A percentile compares a stretch with the other conserved stretches of the same genome.
These are phyloP conservation scores for Paramormyrops hopkinsi DNA, from an alignment of 2,797 vertebrate genomes.

Conservation along the genomic window DNA sequence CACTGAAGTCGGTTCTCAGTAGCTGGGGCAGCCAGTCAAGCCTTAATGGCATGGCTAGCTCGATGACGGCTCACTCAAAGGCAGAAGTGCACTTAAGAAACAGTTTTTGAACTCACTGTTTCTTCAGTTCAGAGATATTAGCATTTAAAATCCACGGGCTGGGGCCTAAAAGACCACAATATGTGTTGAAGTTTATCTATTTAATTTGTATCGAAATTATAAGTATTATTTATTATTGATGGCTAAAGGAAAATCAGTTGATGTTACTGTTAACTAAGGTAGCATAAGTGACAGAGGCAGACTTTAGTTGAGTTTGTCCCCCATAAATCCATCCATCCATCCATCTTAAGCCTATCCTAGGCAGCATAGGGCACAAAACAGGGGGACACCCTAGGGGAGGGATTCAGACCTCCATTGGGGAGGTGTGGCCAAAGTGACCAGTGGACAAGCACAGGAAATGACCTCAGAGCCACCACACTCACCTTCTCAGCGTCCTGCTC, in stretches of 20 bases:
- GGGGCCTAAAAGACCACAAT: neutral
- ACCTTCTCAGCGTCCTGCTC: constrained; percentile 98
- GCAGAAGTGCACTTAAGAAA: neutral
- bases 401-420: neutral
- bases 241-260: neutral
- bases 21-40: neutral
- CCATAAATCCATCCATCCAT: neutral
- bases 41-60: neutral
- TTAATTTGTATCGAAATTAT: neutral
- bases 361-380: neutral
- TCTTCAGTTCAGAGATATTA: neutral
- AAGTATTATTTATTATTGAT: neutral
- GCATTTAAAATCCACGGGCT: neutral
- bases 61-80: neutral
- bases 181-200: neutral
- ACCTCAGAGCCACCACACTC: constrained; percentile 27
- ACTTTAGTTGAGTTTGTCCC: neutral
- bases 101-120: neutral
- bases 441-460: neutral
- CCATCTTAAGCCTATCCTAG: neutral
- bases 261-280: neutral
- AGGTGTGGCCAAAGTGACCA: neutral
- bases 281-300: neutral
- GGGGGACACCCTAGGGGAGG: neutral
- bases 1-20: neutral